Evolutionary conservation across 2,888 invertebrate species (phyloP).

Genomic region (Ichneumon xanthorius): DNA sequence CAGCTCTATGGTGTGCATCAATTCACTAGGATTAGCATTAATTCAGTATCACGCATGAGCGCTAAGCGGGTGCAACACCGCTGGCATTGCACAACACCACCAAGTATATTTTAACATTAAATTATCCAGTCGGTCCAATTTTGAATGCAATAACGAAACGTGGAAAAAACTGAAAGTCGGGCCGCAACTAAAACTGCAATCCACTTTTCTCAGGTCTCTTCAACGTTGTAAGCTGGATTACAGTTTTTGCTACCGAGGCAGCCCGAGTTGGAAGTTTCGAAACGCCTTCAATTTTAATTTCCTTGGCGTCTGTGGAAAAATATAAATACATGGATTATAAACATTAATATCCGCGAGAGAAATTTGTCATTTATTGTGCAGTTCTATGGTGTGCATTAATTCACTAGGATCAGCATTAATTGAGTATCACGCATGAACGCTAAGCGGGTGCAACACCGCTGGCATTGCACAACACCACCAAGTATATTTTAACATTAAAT

Average conservation of each 20-base stretch:
- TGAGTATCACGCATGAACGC: slow-evolving; percentile 12
- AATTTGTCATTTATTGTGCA: slow-evolving; percentile 22
- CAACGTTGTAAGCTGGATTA: too few species aligned
- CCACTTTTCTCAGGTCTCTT: too few species aligned
- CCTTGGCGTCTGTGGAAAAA: too few species aligned
- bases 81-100: slow-evolving; percentile 5
- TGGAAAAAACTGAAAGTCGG: slow-evolving; percentile 18
- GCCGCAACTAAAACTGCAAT: too few species aligned
- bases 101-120: neutral
- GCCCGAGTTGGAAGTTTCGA: too few species aligned
- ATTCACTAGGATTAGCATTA: slow-evolving; percentile 52
- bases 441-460: neutral
- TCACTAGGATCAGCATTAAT: slow-evolving; percentile 50
- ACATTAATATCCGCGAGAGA: too few species aligned
- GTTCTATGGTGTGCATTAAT: slow-evolving; percentile 33
- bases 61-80: neutral
- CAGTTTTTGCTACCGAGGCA: too few species aligned
- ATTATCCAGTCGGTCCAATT: slow-evolving; percentile 31
- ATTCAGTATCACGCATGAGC: slow-evolving; percentile 14
- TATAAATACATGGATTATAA: too few species aligned
- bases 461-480: slow-evolving; percentile 5
- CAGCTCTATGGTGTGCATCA: slow-evolving; percentile 31
- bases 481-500: neutral
- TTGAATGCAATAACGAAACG: slow-evolving; percentile 36
- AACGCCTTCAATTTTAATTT: too few species aligned